phyloP scores from a whole-genome alignment of 2,888 invertebrate species.

The Agrotis segetum region DNA sequence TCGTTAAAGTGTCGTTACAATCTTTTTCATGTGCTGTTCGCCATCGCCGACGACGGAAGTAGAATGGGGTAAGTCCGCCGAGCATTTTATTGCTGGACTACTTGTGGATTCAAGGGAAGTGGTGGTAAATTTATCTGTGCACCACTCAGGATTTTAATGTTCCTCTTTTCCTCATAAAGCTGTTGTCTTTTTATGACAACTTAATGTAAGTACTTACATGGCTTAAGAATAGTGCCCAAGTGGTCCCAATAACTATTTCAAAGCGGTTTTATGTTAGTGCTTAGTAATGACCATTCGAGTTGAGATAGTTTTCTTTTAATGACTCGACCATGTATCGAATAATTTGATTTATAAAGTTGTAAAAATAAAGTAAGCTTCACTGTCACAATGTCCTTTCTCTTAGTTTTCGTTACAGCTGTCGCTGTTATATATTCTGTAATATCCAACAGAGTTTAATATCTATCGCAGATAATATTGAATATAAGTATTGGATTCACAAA shows the following conservation, averaged over 20 bases:
- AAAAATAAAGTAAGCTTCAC: slow-evolving; percentile 7
- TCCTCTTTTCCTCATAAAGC: slow-evolving; percentile 70
- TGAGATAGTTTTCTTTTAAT: not conserved
- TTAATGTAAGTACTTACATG: slow-evolving; percentile 58
- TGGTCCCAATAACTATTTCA: slow-evolving; percentile 33
- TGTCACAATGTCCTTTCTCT: slow-evolving; percentile 51
- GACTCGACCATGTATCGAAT: not conserved
- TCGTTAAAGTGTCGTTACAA: slow-evolving; percentile 86
- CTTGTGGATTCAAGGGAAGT: slow-evolving; percentile 83
- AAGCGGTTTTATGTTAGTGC: slow-evolving; percentile 23
- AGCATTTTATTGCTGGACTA: slow-evolving; percentile 79
- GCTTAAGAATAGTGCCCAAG: slow-evolving; percentile 49
- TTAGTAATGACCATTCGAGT: slow-evolving; percentile 9
- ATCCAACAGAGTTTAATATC: slow-evolving; percentile 81
- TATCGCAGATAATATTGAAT: slow-evolving; percentile 76
- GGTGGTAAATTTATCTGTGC: slow-evolving; percentile 70
- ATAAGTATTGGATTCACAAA: slow-evolving; percentile 76
- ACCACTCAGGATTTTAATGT: slow-evolving; percentile 71
- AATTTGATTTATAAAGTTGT: not conserved
- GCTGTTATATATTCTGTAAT: slow-evolving; percentile 76
- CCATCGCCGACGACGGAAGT: slow-evolving; percentile 76
- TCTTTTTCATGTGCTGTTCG: slow-evolving; percentile 89
- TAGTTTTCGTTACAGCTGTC: slow-evolving; percentile 79
- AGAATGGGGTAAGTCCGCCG: slow-evolving; percentile 91
- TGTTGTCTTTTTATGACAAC: slow-evolving; percentile 69